These are phyloP conservation scores for Otocyon megalotis DNA, from an alignment of 2,113 vertebrate species.

Conservation along the genomic window DNA sequence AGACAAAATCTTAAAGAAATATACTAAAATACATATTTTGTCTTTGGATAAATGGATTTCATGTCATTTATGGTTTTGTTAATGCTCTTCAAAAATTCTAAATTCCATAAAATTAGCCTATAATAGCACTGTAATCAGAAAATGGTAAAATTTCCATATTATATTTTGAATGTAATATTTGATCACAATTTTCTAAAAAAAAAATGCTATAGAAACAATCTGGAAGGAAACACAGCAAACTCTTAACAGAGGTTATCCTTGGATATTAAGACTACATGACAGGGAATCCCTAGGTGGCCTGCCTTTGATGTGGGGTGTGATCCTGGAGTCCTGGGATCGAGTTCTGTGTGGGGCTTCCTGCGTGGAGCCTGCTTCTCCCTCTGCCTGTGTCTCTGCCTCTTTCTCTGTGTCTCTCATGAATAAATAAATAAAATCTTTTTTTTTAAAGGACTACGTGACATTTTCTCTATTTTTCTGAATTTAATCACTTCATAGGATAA, in stretches of 20 bases:
- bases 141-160: not conserved
- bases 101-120: not conserved
- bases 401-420: too few relatives aligned
- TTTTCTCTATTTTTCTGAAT: constrained; percentile 4
- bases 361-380: too few relatives aligned
- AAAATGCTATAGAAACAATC: not conserved
- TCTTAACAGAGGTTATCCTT: not conserved
- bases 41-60: not conserved
- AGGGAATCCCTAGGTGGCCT: not conserved
- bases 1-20: not conserved
- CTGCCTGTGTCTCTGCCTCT: too few relatives aligned
- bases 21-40: not conserved
- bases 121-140: constrained; percentile 19
- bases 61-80: not conserved
- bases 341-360: too few relatives aligned
- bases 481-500: not conserved
- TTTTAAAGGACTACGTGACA: not conserved
- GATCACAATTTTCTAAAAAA: not conserved
- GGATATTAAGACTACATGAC: not conserved
- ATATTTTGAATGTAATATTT: constrained; percentile 20
- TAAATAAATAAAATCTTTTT: too few relatives aligned
- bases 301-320: too few relatives aligned
- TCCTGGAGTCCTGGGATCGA: too few relatives aligned
- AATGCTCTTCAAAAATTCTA: constrained; percentile 6
- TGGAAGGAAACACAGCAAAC: not conserved